Percentiles rank a stretch among this genome's conserved stretches.
These are phyloP conservation scores for Hermaeophaga mercurialis DNA, from an alignment of 2,888 invertebrate genomes.

Conservation along the genomic window DNA sequence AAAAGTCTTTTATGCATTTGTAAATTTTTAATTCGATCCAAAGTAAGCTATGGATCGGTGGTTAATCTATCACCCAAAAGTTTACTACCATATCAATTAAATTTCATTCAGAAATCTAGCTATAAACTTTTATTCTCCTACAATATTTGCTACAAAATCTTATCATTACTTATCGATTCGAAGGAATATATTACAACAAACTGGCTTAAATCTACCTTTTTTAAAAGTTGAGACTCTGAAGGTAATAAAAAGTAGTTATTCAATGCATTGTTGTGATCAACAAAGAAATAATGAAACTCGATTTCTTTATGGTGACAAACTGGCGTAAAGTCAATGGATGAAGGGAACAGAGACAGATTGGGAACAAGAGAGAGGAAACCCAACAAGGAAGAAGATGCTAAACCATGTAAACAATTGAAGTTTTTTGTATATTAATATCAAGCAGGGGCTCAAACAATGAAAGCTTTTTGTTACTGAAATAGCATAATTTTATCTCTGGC, in stretches of 20 bases:
- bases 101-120: too few species aligned
- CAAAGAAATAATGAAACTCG: conserved; percentile 38
- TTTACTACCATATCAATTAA: too few species aligned
- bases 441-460: conserved; percentile 1
- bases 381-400: conserved; percentile 4
- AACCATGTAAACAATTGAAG: conserved; percentile 8
- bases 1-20: too few species aligned
- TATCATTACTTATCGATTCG: not conserved
- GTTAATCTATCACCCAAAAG: too few species aligned
- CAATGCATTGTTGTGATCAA: conserved; percentile 33
- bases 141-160: not conserved
- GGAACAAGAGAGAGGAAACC: not conserved
- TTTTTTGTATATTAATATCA: conserved; percentile 5
- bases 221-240: too few species aligned
- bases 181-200: too few species aligned
- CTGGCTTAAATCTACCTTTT: too few species aligned
- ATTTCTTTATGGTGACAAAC: conserved; percentile 39
- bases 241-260: not conserved
- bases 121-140: not conserved
- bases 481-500: conserved; percentile 4
- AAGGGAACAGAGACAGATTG: not conserved
- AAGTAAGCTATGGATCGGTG: too few species aligned
- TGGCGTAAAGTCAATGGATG: conserved; percentile 36
- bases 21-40: too few species aligned
- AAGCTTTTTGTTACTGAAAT: not conserved